These are phyloP conservation scores for Adrianichthys oophorus DNA, from an alignment of 2,797 vertebrate genomes.

Conservation along the genomic window DNA sequence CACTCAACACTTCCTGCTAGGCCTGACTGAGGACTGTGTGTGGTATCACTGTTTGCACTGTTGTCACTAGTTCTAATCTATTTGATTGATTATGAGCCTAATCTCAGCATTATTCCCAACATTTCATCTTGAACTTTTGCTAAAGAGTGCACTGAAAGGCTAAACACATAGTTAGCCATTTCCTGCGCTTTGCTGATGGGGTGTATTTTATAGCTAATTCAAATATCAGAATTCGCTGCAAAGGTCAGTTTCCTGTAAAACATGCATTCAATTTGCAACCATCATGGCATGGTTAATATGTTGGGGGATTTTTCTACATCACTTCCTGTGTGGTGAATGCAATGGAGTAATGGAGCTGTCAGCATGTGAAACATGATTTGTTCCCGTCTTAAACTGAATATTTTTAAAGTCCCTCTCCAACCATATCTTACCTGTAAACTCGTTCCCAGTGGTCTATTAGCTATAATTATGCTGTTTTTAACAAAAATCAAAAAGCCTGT, in stretches of 20 bases:
- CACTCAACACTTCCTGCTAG: conserved; percentile 69
- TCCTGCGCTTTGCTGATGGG: conserved; percentile 3
- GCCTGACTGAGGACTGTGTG: conserved; percentile 51
- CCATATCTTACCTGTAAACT: no score
- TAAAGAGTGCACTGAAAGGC: conserved; percentile 24
- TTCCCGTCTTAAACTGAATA: conserved; percentile 10
- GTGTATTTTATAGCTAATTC: conserved; percentile 1
- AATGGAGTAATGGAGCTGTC: conserved; percentile 56
- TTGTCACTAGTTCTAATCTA: conserved; percentile 70
- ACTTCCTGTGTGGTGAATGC: conserved; percentile 33
- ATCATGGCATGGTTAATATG: conserved; percentile 45
- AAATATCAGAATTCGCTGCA: conserved; percentile 35
- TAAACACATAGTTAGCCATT: conserved; percentile 38
- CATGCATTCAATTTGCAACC: conserved; percentile 48
- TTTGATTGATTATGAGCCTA: conserved; percentile 73
- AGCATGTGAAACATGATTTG: conserved; percentile 42
- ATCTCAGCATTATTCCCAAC: conserved; percentile 54
- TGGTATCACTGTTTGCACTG: conserved; percentile 52
- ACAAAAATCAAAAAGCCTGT: no score
- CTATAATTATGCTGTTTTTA: no score
- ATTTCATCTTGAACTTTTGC: conserved; percentile 35
- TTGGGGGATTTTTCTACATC: conserved; percentile 39
- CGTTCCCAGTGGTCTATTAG: no score
- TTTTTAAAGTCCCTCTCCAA: no score
- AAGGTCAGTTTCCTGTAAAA: conserved; percentile 41